phyloP scores from a whole-genome alignment of 2,888 invertebrate species.

The Aphrophora alni region DNA sequence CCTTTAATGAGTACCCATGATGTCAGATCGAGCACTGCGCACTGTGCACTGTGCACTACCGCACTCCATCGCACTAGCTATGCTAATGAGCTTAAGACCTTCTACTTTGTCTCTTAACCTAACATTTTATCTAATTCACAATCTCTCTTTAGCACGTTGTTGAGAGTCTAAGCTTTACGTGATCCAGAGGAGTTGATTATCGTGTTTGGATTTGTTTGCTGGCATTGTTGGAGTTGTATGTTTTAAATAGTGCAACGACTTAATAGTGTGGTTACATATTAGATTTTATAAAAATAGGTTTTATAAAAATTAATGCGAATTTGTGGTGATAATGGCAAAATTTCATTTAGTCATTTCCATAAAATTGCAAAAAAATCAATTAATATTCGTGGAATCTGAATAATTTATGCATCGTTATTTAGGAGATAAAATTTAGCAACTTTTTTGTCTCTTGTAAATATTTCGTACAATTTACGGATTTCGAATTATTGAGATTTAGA shows the following conservation, averaged over 20 bases:
- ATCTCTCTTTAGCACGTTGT: constrained; percentile 2
- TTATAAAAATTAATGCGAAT: too few species aligned
- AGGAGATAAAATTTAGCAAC: too few species aligned
- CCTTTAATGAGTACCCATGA: background rate
- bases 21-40: background rate
- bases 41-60: background rate
- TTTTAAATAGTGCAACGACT: background rate
- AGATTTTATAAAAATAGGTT: too few species aligned
- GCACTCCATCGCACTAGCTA: background rate
- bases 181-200: background rate
- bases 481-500: too few species aligned
- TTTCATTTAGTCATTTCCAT: too few species aligned
- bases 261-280: too few species aligned
- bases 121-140: background rate
- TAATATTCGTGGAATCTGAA: too few species aligned
- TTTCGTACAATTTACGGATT: too few species aligned
- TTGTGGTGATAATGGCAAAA: too few species aligned
- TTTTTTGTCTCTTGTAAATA: too few species aligned
- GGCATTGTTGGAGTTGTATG: background rate
- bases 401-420: too few species aligned
- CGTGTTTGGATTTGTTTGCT: background rate
- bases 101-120: background rate
- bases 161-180: background rate
- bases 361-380: too few species aligned
- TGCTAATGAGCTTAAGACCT: background rate